Base-by-base conservation (phyloP, 37 sponge, comb jelly and placozoan species). In the Crambe crambe region DNA sequence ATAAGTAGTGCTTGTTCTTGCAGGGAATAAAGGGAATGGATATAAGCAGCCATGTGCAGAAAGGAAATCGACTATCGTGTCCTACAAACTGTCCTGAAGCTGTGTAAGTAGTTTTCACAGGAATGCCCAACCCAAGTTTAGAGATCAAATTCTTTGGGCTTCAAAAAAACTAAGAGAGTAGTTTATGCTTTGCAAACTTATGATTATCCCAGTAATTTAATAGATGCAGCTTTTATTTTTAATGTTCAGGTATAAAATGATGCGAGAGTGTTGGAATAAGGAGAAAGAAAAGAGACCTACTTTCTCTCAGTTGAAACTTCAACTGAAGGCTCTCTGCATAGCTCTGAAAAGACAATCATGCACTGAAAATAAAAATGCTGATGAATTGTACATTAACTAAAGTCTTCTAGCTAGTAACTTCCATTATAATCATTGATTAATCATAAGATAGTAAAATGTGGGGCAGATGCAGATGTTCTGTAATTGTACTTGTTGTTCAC, bases 241-340 rank as follows among this genome's bases (percentile, higher is more conserved):
- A 39, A 0, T n/a, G 12, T 79, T 20, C 23, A 87, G 87, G 54
- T 87, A 80, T 59, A 34, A 67, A 17, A 3, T 87, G 38, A 87
- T 87, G 87, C 9, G 4, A 3, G 61, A 81, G 43, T 87, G 87
- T 37, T 87, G 87, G 87, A 68, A 37, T 25, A 62, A 57, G 43
- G 43, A 59, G 54, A 75, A 65, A 34, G 43, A 73, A 9, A 29
- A 81, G 34, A 68, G 87, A 22, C 82, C 82, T 6, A 61, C 76
- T 0, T 87, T 87, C 44, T 26, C 63, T 4, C 32, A 75, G 44
- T 31, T 86, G 17, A 56, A 74, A 35, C 20, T 35, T 25, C 40
- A 74, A n/a, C 58, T 84, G 18, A 76, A 27, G 26, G 56, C 60
- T 38, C 18, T 72, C 9, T 21, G 0, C 1, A 58, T 63, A 26